Evolutionary conservation across 2,797 vertebrate species (phyloP), one percentile per base, ranked within the genome.

Genomic region (Brachyrhaphis roseni): DNA sequence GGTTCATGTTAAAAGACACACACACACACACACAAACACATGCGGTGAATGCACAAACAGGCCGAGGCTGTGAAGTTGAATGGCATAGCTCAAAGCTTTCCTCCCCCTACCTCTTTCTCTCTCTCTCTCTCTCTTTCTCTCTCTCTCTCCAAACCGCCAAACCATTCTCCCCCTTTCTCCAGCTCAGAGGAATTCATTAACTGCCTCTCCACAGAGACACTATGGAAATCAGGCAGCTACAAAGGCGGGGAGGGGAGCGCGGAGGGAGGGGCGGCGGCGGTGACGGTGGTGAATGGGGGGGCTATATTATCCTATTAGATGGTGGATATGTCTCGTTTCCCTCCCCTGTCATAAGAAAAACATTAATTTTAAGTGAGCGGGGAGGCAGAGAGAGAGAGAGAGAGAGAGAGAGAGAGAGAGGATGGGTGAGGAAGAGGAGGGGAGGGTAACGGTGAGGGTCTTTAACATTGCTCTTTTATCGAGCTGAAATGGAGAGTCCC

Each of bases 181-280:
- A 97, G 97, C 97, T 97, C 96, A 95, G 96, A 97, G 97, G 96
- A 97, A 97, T 97, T 97, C 97, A 98, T 98, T 98, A 97, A 97
- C 97, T 97, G 96, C 96, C 97, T 97, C 96, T 97, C 97, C 97
- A 97, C 97, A 97, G 97, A 98, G 97, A 97, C 96, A 97, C 95
- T 97, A 97, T 98, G 97, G 97, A 98, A 98, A 98, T 97, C 97
- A 97, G 96, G 97, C 96, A 93, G 95, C 96, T 95, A 96, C 97
- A 97, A 97, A 97, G 96, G 96, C 96, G 90, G 96, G 94, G 97
- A 96, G 97, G 96, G 97, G 97, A 96, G 97, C 92, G 95, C 94
- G 96, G 90, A 68, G 85, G 43, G 86, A 62, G 73, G 80, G 78
- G 76, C 2, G 72, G 88, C n/a, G 76, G 84, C 81, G 85, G 89